These are phyloP conservation scores for Mythimna ferrago DNA, from an alignment of 2,888 invertebrate genomes.

Conservation along the genomic window DNA sequence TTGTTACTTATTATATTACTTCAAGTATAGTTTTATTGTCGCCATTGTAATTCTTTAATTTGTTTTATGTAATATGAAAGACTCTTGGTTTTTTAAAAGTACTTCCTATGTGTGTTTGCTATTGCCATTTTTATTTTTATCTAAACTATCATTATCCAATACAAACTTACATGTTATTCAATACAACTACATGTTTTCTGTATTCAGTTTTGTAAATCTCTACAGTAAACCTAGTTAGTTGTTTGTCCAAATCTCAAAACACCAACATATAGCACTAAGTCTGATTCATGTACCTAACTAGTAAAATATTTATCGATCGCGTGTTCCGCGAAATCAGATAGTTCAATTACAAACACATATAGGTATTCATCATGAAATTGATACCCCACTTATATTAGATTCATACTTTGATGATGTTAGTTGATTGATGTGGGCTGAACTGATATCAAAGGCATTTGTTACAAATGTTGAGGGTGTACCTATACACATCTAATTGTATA, in stretches of 20 bases:
- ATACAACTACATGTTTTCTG: too few relatives aligned
- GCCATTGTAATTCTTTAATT: background rate
- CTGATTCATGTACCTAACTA: background rate
- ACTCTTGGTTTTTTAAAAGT: background rate
- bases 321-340: conserved; percentile 10
- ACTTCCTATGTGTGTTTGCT: background rate
- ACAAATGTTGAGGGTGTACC: background rate
- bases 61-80: background rate
- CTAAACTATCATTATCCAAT: too few relatives aligned
- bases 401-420: conserved; percentile 7
- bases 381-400: conserved; percentile 7
- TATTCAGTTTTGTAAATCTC: background rate
- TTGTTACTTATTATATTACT: conserved; percentile 26
- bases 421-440: conserved; percentile 10
- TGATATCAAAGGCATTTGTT: background rate
- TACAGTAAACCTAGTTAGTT: too few relatives aligned
- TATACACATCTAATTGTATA: background rate
- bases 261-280: background rate
- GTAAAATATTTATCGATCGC: background rate
- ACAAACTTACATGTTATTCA: too few relatives aligned
- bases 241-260: too few relatives aligned
- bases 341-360: conserved; percentile 15
- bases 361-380: conserved; percentile 16
- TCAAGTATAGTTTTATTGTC: background rate
- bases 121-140: background rate